Evolutionary conservation across 92 coral and sea anemone genomes (phyloP).

Genomic region (Heliopora coerulea): DNA sequence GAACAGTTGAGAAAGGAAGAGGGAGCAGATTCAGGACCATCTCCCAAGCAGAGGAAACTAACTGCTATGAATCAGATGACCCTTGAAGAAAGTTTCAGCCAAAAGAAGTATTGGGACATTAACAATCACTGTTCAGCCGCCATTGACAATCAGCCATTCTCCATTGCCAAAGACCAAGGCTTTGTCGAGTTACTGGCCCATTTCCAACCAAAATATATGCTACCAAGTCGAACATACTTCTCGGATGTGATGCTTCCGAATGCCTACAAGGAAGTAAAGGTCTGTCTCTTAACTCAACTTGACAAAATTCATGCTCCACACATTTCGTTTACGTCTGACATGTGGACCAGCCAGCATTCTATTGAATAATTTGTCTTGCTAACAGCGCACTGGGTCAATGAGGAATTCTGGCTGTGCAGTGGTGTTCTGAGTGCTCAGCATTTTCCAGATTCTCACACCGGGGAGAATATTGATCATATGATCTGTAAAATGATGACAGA

Average conservation of each 20-base stretch:
- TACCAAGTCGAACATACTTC: slow-evolving; percentile 34
- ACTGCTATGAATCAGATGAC: slow-evolving; percentile 20
- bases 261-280: slow-evolving; percentile 2
- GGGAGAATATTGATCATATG: slow-evolving; percentile 17
- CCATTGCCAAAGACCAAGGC: slow-evolving; percentile 26
- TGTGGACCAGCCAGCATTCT: slow-evolving; percentile 42
- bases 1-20: slow-evolving; percentile 1
- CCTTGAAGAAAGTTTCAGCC: slow-evolving; percentile 12
- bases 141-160: slow-evolving; percentile 34
- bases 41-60: slow-evolving; percentile 22
- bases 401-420: slow-evolving; percentile 6
- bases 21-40: neutral
- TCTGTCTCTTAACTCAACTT: slow-evolving; percentile 3
- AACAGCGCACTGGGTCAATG: slow-evolving; percentile 24
- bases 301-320: slow-evolving; percentile 32
- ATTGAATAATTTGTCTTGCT: slow-evolving; percentile 14
- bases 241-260: slow-evolving; percentile 24
- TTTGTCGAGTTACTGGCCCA: slow-evolving; percentile 30
- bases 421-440: slow-evolving; percentile 23
- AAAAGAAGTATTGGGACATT: slow-evolving; percentile 21
- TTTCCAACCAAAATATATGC: slow-evolving; percentile 33
- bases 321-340: slow-evolving; percentile 59
- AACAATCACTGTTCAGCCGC: slow-evolving; percentile 8
- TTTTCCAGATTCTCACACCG: slow-evolving; percentile 34
- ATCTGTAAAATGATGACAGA: slow-evolving; percentile 2